phyloP scores from a whole-genome alignment of 2,113 vertebrate species.

The Paraplagusia blochii region DNA sequence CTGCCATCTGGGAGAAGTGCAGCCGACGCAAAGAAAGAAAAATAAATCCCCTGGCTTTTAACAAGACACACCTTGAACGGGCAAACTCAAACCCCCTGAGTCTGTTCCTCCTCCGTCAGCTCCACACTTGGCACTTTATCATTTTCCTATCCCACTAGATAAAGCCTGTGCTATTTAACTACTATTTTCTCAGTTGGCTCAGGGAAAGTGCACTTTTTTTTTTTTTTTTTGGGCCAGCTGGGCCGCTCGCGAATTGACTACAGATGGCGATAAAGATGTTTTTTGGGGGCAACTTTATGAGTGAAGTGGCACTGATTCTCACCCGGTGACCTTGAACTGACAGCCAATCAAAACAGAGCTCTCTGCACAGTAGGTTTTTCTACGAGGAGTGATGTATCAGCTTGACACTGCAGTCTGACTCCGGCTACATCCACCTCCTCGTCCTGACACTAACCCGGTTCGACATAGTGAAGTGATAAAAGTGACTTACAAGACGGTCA shows the following conservation, averaged over 20 bases:
- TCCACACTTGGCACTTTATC: constrained; percentile 60
- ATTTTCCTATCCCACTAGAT: constrained; percentile 63
- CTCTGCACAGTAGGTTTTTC: constrained; percentile 59
- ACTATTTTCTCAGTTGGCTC: constrained; percentile 56
- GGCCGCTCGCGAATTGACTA: constrained; percentile 53
- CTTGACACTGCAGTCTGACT: constrained; percentile 37
- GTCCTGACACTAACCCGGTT: constrained; percentile 7
- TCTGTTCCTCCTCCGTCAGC: constrained; percentile 53
- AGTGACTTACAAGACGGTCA: constrained; percentile 80
- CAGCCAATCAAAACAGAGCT: constrained; percentile 70
- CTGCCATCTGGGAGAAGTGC: constrained; percentile 74
- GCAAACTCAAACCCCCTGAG: constrained; percentile 53
- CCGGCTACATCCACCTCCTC: constrained; percentile 36
- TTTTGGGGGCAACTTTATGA: constrained; percentile 68
- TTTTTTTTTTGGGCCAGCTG: no score
- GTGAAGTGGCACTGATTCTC: constrained; percentile 61
- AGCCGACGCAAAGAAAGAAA: constrained; percentile 71
- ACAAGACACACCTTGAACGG: constrained; percentile 67
- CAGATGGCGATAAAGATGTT: constrained; percentile 70
- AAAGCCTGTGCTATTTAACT: constrained; percentile 62
- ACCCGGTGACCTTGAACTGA: constrained; percentile 71
- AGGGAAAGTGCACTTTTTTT: constrained; percentile 41
- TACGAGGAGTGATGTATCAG: constrained; percentile 62
- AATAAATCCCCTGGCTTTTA: constrained; percentile 69
- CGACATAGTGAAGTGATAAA: constrained; percentile 32